Percentiles rank a stretch among this genome's conserved stretches.
Conservation (phyloP, 2,113 vertebrate genomes). For the Erinaceus europaeus region DNA sequence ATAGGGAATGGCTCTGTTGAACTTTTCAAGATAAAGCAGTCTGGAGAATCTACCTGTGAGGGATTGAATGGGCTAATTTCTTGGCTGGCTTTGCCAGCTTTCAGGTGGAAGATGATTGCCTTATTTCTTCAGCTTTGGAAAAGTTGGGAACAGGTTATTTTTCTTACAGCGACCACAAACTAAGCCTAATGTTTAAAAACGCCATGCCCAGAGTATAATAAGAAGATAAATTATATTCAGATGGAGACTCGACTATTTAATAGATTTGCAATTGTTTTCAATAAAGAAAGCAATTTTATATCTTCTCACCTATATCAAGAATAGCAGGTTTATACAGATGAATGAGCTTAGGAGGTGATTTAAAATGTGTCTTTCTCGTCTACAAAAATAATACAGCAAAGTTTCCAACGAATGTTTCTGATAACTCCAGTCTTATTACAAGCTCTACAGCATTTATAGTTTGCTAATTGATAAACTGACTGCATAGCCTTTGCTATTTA, state of each 20-base stretch:
- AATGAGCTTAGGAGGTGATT: not conserved
- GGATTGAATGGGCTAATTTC: not conserved
- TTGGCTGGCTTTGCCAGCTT: not conserved
- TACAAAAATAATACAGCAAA: not conserved
- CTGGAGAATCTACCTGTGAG: not conserved
- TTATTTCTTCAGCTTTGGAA: not conserved
- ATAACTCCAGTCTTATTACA: not conserved
- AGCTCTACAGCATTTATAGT: not conserved
- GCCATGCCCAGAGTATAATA: not conserved
- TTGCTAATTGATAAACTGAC: not conserved
- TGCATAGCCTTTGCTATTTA: not conserved
- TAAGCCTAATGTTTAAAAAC: not conserved
- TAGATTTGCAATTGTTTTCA: not conserved
- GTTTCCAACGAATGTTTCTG: not conserved
- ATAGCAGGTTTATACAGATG: not conserved
- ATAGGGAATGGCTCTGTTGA: not conserved
- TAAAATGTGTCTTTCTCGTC: slow-evolving; percentile 1
- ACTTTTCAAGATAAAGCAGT: not conserved
- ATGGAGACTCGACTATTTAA: not conserved
- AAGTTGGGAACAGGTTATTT: not conserved
- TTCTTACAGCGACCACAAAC: not conserved
- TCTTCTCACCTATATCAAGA: not conserved
- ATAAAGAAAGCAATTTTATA: not conserved
- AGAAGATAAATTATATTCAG: not conserved
- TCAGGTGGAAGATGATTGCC: not conserved